Base-by-base conservation (phyloP, 2,113 vertebrate species). In the Lagenorhynchus albirostris region DNA sequence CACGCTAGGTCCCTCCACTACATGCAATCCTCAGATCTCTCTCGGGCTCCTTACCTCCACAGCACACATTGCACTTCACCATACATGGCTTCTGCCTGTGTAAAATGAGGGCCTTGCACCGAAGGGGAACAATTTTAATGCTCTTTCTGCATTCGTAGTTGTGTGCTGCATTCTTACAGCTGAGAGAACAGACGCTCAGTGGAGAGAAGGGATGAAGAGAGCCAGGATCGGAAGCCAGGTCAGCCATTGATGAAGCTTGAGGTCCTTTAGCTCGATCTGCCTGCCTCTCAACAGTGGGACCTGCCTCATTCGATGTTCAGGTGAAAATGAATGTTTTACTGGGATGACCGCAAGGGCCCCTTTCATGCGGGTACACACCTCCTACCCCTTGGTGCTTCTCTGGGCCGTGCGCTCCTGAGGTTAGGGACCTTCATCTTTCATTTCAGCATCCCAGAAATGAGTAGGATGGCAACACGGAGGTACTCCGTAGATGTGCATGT, bases 401-500 rank as follows among this genome's bases (percentile, higher is more conserved):
- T 63, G n/a, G 55, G 47, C 50, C 15, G 4, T 4, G 31, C 50
- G 29, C 17, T n/a, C 21, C 70, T 50, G 15, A 36, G 47, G 53
- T 26, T 73, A 86, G 65, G 65, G 6, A 47, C 33, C 20, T 50
- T 31, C 14, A 8, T 58, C 55, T 71, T 76, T 92, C 60, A 38
- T 33, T 55, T 33, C 41, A 8, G 44, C 25, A 13, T 47, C 74
- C 29, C 71, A 84, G 91, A 90, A 79, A 31, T 6, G 26, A 80
- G 68, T 0, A 76, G 85, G 38, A 31, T 25, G 21, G 73, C n/a
- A 20, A 20, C 21, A 31, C 0, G 3, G 38, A 71, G 55, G 7
- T 26, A 18, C 62, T 47, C 29, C 7, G 15, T 3, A 17, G 18
- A 18, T 23, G 25, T 2, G 47, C 1, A 0, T 9, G 6, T 36